phyloP scores from a whole-genome alignment of 2,113 vertebrate species.

The Turnix velox region DNA sequence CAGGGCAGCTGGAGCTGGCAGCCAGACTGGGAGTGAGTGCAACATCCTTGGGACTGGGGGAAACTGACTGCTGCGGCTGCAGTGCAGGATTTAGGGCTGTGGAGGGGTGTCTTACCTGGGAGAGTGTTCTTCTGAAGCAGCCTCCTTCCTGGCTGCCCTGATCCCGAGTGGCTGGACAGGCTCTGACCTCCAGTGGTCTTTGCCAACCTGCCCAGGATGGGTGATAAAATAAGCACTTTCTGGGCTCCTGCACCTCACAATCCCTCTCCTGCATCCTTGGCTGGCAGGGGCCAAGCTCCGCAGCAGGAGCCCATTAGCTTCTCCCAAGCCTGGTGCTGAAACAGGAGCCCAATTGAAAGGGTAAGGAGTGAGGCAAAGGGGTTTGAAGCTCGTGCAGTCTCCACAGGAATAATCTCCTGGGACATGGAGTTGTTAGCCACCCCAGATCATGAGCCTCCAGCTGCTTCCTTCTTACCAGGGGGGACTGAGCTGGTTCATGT shows the following conservation, averaged over 20 bases:
- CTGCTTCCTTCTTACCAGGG: background rate
- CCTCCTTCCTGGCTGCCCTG: background rate
- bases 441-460: accelerated
- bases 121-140: background rate
- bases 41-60: background rate
- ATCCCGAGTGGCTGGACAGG: accelerated
- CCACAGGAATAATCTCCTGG: accelerated
- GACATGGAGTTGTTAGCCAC: accelerated
- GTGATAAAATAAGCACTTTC: background rate
- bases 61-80: background rate
- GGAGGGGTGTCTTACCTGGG: background rate
- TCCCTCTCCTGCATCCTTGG: background rate
- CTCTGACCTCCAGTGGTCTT: background rate
- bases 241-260: accelerated
- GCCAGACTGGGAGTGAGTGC: background rate
- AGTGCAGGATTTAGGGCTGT: background rate
- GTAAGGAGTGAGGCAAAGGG: background rate
- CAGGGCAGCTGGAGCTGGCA: background rate
- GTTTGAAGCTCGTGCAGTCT: background rate
- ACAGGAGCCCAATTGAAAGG: background rate
- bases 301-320: background rate
- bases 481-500: accelerated
- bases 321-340: background rate
- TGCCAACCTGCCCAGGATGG: accelerated
- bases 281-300: background rate